Base-by-base conservation (phyloP, 2,113 vertebrate genomes). In the Raja brachyura region DNA sequence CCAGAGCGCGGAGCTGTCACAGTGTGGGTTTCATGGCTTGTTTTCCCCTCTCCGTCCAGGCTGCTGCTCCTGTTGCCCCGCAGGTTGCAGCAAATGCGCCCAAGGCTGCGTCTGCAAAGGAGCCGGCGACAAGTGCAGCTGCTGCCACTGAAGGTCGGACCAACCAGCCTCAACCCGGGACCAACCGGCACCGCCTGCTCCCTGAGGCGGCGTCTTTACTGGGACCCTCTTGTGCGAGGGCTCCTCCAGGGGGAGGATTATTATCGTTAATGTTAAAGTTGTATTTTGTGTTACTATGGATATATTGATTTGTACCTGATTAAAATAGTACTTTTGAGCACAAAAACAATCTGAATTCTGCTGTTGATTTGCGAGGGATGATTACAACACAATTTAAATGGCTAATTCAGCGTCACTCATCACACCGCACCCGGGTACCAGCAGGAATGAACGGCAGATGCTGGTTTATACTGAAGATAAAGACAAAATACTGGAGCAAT, bases 81-180 rank as follows among this genome's bases (percentile, higher is more conserved):
- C 97, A 0, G 97, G 96, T 85, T 99, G 98, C 95, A 96, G 95
- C 95, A 99, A 99, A 94, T 99, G 98, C 18, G 98, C 98, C 1
- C 97, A 96, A 81, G 98, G 98, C 93, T 99, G 98, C 0, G 95
- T 99, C 94, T 98, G 98, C 95, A 98, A 98, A 95, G 98, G 97
- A 0, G 96, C 96, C 1, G 95, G 96, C 0, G 96, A 97, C 93
- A 97, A 97, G 83, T 96, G 73, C 85, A 96, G 94, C 93, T 97
- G 97, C 93, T 97, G 98, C 94, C 95, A 98, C 94, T 99, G 96
- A 97, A n/a, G 93, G 28, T 77, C 28, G 0, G n/a, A n/a, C n/a
- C n/a, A n/a, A n/a, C n/a, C n/a, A n/a, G n/a, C n/a, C n/a, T n/a
- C n/a, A n/a, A 63, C 6, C 56, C 28, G 4, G 13, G 25, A 31